Evolutionary conservation across 2,113 vertebrate species (phyloP), one percentile per base, ranked within the genome.

Genomic region (Pagrus major): DNA sequence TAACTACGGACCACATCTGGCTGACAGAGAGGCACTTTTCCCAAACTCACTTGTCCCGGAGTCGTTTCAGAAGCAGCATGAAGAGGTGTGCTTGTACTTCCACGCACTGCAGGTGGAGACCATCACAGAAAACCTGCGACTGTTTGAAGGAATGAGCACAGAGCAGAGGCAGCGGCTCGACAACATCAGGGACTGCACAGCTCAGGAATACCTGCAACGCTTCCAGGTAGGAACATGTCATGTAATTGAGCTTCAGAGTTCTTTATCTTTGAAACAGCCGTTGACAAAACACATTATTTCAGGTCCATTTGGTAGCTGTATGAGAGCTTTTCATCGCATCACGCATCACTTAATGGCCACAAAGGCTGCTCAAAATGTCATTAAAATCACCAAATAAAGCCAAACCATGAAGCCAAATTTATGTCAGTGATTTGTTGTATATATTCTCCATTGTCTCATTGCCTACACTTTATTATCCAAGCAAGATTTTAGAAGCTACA

Each of bases 61-160:
- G 27, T 97, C 97, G 0, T 99, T 99, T 70, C 92, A 97, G 59
- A 92, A 92, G 76, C 89, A 90, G 37, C 97, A 99, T 1, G 93
- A 95, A 29, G 95, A 97, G 27, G 95, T 97, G 88, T 98, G 97
- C 79, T 3, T 20, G 0, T 97, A 97, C 89, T 99, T 99, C 87
- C 94, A 97, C 87, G 71, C 71, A 15, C 92, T 88, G 76, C 98
- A 99, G 90, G 93, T 96, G 11, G 91, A 95, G 72, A 98, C 97
- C 0, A 99, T 99, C 86, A 94, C 88, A n/a, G 96, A 98, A 85
- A 99, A 99, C 83, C 95, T 99, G 37, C 87, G 54, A 1, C 94
- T 99, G 39, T 99, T 97, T 84, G 75, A 91, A 41, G 5, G 0
- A 7, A 95, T 96, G 94, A 94, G 75, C 7, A 9, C 89, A 25